A percentile compares a stretch with the other conserved stretches of the same genome.
phyloP scores from a whole-genome alignment of 2,888 invertebrate genomes.

The Cephonodes hylas region DNA sequence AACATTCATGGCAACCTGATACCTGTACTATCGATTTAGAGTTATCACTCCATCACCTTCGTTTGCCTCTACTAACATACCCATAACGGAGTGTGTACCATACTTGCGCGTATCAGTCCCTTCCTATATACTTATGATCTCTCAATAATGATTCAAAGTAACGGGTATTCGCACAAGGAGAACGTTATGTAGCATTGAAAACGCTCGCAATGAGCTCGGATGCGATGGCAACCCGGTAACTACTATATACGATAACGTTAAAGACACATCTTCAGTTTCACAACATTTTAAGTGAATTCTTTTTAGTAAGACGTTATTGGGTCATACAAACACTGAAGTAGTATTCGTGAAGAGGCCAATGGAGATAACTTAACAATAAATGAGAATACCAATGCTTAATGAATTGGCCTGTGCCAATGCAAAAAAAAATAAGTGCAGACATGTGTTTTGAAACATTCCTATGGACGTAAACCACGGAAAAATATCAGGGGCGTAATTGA shows the following conservation, averaged over 20 bases:
- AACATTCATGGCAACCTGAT: neutral
- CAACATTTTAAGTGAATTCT: neutral
- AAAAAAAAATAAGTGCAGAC: too few relatives aligned
- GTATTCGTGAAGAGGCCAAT: too few relatives aligned
- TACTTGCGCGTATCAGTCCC: neutral
- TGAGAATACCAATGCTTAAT: too few relatives aligned
- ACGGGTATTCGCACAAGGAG: slow-evolving; percentile 7
- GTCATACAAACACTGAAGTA: too few relatives aligned
- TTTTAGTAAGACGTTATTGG: too few relatives aligned
- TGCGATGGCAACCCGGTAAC: slow-evolving; percentile 76
- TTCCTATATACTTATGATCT: slow-evolving; percentile 15
- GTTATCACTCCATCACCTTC: neutral
- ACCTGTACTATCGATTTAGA: neutral
- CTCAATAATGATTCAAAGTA: slow-evolving; percentile 15
- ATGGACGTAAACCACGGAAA: too few relatives aligned
- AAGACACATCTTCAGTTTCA: slow-evolving; percentile 44
- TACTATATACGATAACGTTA: slow-evolving; percentile 67
- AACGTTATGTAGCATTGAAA: slow-evolving; percentile 43
- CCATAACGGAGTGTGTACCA: neutral
- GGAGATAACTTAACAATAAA: too few relatives aligned
- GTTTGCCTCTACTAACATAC: too few relatives aligned
- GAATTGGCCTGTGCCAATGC: too few relatives aligned
- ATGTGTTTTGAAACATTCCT: too few relatives aligned
- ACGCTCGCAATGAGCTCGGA: slow-evolving; percentile 61
- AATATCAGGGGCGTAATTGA: too few relatives aligned